Evolutionary conservation across 2,113 vertebrate genomes (phyloP), one percentile per base, ranked within the genome.

Genomic region (Synchiropus splendidus): DNA sequence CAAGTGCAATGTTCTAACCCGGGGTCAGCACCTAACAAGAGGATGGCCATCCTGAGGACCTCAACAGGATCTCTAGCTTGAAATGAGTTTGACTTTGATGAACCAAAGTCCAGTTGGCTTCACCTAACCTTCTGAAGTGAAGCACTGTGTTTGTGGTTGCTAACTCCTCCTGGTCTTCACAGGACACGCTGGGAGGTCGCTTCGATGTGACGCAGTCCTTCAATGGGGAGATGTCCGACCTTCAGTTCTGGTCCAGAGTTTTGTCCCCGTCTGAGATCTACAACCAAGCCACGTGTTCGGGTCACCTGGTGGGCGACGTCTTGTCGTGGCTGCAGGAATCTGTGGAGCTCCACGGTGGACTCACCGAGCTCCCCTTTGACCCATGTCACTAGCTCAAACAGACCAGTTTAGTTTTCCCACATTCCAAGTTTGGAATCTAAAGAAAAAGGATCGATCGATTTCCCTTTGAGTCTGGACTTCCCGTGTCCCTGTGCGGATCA

Each of bases 131-230:
- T n/a, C n/a, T n/a, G n/a, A n/a, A n/a, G n/a, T n/a, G n/a, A n/a
- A n/a, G n/a, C n/a, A n/a, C n/a, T n/a, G n/a, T n/a, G n/a, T n/a
- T n/a, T n/a, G 21, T 27, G 8, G 21, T 27, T 8, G 3, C 5
- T 12, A 16, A 39, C 15, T 17, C 12, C 15, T 6, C 10, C 11
- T 2, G 2, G 10, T 9, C 14, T 39, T 36, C 10, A 3, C 70
- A 88, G 87, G 88, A 89, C 69, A 82, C 83, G 0, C 46, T 86
- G 48, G 86, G 86, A 0, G 86, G 85, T 2, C 80, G 75, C 11
- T 89, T 89, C 31, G 88, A 90, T 30, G 83, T 86, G 45, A 83
- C 82, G 2, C 87, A 88, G 71, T 86, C 88, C 38, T 89, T 89
- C 43, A 77, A 82, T 45, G 89, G 89, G 6, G 80, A 87, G 42